Evolutionary conservation across 2,797 vertebrate species (phyloP), one percentile per base, ranked within the genome.

Genomic region (Morus bassanus): DNA sequence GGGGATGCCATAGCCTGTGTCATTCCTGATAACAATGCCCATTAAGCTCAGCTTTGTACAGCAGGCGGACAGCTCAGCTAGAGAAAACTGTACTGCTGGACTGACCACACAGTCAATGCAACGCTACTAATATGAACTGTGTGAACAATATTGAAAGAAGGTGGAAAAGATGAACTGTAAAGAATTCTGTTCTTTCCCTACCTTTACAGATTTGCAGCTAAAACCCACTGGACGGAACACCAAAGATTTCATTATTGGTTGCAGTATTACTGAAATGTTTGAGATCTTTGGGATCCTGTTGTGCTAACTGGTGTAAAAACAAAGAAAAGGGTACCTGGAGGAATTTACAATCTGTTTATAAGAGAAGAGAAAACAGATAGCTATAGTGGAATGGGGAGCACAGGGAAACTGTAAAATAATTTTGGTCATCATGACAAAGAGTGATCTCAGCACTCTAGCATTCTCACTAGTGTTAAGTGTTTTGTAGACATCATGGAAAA

Each of bases 401-500:
- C 12, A 41, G n/a, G 39, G 31, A 93, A 94, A 69, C 51, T 54
- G 33, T 81, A 63, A 91, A 85, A 81, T 63, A 65, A 41, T 74
- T 46, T 88, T 84, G 57, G 50, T 88, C 79, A 69, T 89, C 27
- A 18, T 89, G 73, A 61, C 76, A 95, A 95, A 80, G 11, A 63
- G 27, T 76, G 79, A 94, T 95, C 73, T 96, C 92, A 95, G 31
- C 85, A 81, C 46, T 84, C 50, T 12, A 92, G 61, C 65, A 83
- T 91, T 80, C 75, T 93, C 57, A 70, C 31, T 82, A n/a, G 27
- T 0, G 0, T 37, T 82, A 61, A 73, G 45, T 86, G 41, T 89
- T 92, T 91, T 95, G 64, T 72, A 86, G 51, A 81, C 9, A 2
- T 93, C 91, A 96, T 88, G 91, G 94, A 96, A 96, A 96, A 92